phyloP scores from a whole-genome alignment of 2,888 invertebrate species.

The Ennomos quercinarius region DNA sequence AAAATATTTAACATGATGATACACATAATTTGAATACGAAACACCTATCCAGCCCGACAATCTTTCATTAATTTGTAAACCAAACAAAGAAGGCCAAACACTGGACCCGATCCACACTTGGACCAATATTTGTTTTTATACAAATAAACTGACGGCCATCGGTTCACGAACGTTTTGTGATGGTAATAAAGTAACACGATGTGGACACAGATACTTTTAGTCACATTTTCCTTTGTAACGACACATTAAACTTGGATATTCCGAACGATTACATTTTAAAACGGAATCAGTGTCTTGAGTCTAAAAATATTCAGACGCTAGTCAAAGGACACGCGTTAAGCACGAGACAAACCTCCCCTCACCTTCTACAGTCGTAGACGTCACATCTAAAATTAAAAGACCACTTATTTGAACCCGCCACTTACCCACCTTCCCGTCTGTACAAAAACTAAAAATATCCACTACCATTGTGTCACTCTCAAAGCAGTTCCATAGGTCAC shows the following conservation, averaged over 20 bases:
- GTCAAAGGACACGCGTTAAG: slow-evolving; percentile 75
- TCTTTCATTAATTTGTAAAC: slow-evolving; percentile 79
- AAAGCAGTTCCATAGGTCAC: slow-evolving; percentile 85
- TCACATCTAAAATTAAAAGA: slow-evolving; percentile 83
- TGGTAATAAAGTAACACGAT: slow-evolving; percentile 74
- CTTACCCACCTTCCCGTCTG: slow-evolving; percentile 80
- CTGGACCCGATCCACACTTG: slow-evolving; percentile 81
- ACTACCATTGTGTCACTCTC: slow-evolving; percentile 80
- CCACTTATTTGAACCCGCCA: slow-evolving; percentile 83
- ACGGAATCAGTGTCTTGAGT: slow-evolving; percentile 27
- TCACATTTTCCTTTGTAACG: slow-evolving; percentile 52
- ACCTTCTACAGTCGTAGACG: slow-evolving; percentile 72
- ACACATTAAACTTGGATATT: slow-evolving; percentile 52
- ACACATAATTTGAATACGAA: slow-evolving; percentile 60
- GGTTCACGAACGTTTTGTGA: slow-evolving; percentile 73
- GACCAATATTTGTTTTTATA: slow-evolving; percentile 81
- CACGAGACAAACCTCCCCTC: slow-evolving; percentile 81
- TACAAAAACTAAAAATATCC: slow-evolving; percentile 84
- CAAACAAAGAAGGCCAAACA: slow-evolving; percentile 72
- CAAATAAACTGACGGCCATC: slow-evolving; percentile 78
- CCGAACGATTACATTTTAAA: slow-evolving; percentile 35
- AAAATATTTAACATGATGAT: slow-evolving; percentile 53
- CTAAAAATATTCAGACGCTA: slow-evolving; percentile 59
- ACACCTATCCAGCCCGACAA: slow-evolving; percentile 65
- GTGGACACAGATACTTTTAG: slow-evolving; percentile 67